phyloP scores from a whole-genome alignment of 2,113 vertebrate species.

The Cranoglanis bouderius region DNA sequence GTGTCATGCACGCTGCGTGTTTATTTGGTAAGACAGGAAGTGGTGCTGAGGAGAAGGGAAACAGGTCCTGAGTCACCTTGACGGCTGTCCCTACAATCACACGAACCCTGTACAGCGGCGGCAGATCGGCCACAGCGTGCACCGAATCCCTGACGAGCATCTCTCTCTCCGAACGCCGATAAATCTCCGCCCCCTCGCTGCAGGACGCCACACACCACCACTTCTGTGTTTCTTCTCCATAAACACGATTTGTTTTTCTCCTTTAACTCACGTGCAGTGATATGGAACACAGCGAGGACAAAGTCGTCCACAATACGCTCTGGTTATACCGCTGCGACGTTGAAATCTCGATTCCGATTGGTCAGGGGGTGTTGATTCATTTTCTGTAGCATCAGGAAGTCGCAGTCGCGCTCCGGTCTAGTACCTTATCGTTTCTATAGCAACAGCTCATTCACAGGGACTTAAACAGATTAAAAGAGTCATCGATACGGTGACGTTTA shows the following conservation, averaged over 20 bases:
- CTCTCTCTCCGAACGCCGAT: slow-evolving; percentile 27
- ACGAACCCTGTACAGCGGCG: slow-evolving; percentile 52
- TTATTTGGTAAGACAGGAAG: neutral
- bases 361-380: neutral
- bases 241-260: neutral
- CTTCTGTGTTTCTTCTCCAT: neutral
- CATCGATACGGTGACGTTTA: neutral
- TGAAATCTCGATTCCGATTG: neutral
- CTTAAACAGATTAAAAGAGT: neutral
- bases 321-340: neutral
- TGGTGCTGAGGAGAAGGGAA: neutral
- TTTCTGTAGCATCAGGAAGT: neutral
- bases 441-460: neutral
- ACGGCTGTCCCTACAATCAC: slow-evolving; percentile 38
- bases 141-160: slow-evolving; percentile 38
- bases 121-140: slow-evolving; percentile 1
- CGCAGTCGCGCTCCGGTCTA: neutral
- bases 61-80: slow-evolving; percentile 39
- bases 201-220: neutral
- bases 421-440: neutral
- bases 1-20: neutral
- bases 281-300: neutral
- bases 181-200: neutral
- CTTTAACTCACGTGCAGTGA: neutral
- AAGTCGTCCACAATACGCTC: too few relatives aligned